Evolutionary conservation across 2,797 vertebrate genomes (phyloP).

Genomic region (Megalops cyprinoides): DNA sequence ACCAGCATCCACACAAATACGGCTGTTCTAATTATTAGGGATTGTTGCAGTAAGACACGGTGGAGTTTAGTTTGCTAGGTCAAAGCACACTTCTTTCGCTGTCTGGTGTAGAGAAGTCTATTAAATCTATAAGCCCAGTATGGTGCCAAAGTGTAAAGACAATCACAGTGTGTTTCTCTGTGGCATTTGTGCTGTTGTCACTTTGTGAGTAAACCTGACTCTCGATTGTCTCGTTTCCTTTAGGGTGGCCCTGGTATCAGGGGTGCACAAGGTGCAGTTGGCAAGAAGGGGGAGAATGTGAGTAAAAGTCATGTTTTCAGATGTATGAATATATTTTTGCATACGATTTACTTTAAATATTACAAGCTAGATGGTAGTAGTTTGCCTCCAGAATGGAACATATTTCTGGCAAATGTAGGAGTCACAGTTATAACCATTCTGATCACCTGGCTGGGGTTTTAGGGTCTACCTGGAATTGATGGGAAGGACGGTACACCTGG

Average conservation of each 20-base stretch:
- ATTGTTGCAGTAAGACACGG: neutral
- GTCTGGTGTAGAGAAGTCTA: neutral
- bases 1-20: neutral
- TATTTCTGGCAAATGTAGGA: neutral
- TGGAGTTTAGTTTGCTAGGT: neutral
- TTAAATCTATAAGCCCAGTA: neutral
- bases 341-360: neutral
- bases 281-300: conserved; percentile 91
- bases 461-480: conserved; percentile 94
- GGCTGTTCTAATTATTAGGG: neutral
- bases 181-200: too few relatives aligned
- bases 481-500: conserved; percentile 95
- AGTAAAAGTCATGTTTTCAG: conserved; percentile 58
- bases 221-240: conserved; percentile 41
- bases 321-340: neutral
- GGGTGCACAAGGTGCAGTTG: conserved; percentile 86
- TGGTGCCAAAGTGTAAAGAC: neutral
- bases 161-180: neutral
- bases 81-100: neutral
- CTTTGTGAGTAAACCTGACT: neutral
- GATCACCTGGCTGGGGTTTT: conserved; percentile 41
- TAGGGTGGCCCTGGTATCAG: conserved; percentile 86
- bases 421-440: neutral
- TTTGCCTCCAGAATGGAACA: neutral
- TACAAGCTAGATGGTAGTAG: neutral